A percentile compares a stretch with the other conserved stretches of the same genome.
phyloP scores from a whole-genome alignment of 1,140 invertebrate genomes.

The Penaeus japonicus region DNA sequence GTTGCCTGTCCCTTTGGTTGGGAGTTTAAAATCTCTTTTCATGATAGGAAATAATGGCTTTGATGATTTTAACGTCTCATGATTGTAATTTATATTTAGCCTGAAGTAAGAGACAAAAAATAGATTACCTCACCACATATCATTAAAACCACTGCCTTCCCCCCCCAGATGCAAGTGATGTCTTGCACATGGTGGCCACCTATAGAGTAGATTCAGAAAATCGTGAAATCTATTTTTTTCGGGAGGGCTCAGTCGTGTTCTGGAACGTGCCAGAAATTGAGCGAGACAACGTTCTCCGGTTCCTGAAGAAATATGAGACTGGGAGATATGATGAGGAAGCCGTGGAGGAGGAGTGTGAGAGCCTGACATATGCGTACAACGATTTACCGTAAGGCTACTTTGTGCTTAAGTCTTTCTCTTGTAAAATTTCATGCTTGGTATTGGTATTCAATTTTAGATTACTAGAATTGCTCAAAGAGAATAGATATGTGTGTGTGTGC shows the following conservation, averaged over 20 bases:
- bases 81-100: too few relatives aligned
- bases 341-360: slow-evolving; percentile 80
- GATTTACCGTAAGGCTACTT: slow-evolving; percentile 67
- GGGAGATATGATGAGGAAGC: slow-evolving; percentile 72
- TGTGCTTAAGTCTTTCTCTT: background rate
- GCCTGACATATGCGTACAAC: slow-evolving; percentile 80
- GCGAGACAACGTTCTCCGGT: slow-evolving; percentile 77
- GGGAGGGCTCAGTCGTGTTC: slow-evolving; percentile 87
- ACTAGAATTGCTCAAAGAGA: too few relatives aligned
- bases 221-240: slow-evolving; percentile 84
- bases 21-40: too few relatives aligned
- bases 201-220: slow-evolving; percentile 69
- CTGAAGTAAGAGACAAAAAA: too few relatives aligned
- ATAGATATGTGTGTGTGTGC: background rate
- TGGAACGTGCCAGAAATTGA: slow-evolving; percentile 92
- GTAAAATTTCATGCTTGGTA: background rate
- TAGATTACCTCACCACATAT: too few relatives aligned
- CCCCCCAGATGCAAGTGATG: slow-evolving; percentile 70
- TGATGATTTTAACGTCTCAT: too few relatives aligned
- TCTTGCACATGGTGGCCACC: slow-evolving; percentile 78
- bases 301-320: slow-evolving; percentile 64
- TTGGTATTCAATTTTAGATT: too few relatives aligned
- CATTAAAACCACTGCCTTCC: background rate
- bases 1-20: too few relatives aligned
- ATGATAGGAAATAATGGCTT: too few relatives aligned